Percentiles rank a stretch among this genome's conserved stretches.
These are phyloP conservation scores for Uria lomvia DNA, from an alignment of 2,113 vertebrate species.

Conservation along the genomic window DNA sequence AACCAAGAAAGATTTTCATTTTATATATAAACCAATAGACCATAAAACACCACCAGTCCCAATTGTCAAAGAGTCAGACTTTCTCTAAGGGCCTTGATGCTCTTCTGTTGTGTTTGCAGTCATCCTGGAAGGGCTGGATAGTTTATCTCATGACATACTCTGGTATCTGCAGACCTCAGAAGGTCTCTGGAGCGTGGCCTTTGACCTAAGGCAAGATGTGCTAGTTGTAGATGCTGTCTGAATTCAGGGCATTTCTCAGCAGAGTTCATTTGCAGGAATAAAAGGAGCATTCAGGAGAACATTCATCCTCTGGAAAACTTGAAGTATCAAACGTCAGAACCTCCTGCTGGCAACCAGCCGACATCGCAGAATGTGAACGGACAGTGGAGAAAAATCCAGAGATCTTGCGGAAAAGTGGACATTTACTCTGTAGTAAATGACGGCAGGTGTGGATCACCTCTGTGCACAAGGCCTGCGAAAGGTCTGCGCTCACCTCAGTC, in stretches of 20 bases:
- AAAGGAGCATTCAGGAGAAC: slow-evolving; percentile 11
- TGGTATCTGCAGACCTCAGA: neutral
- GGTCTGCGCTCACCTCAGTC: neutral
- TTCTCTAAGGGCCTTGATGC: slow-evolving; percentile 8
- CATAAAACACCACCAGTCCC: slow-evolving; percentile 24
- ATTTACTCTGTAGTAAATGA: neutral
- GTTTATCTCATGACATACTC: neutral
- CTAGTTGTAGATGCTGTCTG: neutral
- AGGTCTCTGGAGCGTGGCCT: neutral
- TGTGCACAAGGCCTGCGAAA: neutral
- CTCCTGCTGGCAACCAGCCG: neutral
- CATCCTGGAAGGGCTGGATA: neutral
- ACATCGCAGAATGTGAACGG: neutral
- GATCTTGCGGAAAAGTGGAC: neutral
- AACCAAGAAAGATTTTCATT: slow-evolving; percentile 84
- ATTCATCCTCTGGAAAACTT: slow-evolving; percentile 36
- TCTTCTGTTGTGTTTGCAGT: neutral
- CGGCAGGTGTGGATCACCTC: neutral
- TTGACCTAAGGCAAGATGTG: neutral
- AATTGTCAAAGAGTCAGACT: slow-evolving; percentile 71
- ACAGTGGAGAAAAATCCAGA: neutral
- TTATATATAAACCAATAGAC: slow-evolving; percentile 83
- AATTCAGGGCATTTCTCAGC: neutral
- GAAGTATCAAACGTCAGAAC: slow-evolving; percentile 31
- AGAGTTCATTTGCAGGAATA: neutral